phyloP scores from a whole-genome alignment of 53 echinoderm and acorn worm species.

The Temnopleurus reevesii region DNA sequence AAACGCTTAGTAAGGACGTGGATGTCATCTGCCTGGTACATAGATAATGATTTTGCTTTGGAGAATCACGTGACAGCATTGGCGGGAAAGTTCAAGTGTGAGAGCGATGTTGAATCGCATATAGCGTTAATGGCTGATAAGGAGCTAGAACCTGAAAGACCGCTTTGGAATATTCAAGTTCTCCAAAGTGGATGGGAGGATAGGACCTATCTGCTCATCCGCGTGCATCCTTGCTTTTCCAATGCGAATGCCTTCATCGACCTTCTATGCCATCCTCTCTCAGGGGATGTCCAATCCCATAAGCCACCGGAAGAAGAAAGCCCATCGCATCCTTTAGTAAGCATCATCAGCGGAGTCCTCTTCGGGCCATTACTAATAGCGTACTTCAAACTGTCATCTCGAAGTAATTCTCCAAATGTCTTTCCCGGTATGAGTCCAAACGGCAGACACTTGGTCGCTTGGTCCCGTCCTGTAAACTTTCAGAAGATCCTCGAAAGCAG shows the following conservation, averaged over 20 bases:
- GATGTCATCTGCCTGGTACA: constrained; percentile 5
- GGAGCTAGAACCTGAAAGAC: constrained; percentile 19
- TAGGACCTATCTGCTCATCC: not conserved
- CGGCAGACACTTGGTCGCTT: not conserved
- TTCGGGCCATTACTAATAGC: constrained; percentile 38
- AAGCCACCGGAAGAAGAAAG: not conserved
- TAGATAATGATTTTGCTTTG: constrained; percentile 8
- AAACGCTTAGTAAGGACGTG: constrained; percentile 9
- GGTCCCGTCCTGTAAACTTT: constrained; percentile 32
- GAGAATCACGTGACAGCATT: constrained; percentile 45
- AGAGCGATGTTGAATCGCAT: not conserved
- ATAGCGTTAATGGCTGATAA: not conserved
- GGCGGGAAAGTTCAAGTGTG: constrained; percentile 31
- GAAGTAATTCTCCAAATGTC: constrained; percentile 9
- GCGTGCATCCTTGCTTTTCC: constrained; percentile 24
- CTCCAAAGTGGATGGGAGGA: constrained; percentile 44
- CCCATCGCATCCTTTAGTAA: not conserved
- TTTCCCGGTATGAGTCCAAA: not conserved
- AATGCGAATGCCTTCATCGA: constrained; percentile 30
- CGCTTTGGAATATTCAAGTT: constrained; percentile 29
- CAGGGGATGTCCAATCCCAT: not conserved
- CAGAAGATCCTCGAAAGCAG: constrained; percentile 33
- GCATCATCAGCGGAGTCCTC: constrained; percentile 27
- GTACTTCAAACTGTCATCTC: not conserved
- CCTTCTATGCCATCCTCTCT: constrained; percentile 7